Evolutionary conservation across 2,113 vertebrate genomes (phyloP).

Genomic region (Malaclemys terrapin): DNA sequence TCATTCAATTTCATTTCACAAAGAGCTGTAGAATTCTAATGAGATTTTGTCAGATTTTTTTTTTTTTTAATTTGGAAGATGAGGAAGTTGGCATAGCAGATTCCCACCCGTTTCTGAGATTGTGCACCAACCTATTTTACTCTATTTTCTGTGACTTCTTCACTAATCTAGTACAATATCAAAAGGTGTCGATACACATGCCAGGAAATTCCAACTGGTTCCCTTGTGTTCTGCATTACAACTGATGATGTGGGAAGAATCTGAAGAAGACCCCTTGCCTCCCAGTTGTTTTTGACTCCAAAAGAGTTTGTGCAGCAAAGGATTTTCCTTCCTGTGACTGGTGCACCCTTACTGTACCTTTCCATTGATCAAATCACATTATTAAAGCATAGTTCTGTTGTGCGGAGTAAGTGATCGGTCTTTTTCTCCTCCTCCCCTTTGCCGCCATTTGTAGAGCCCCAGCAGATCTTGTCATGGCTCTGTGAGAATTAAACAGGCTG

Average conservation of each 20-base stretch:
- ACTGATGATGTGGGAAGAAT: background rate
- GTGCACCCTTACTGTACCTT: background rate
- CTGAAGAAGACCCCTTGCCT: background rate
- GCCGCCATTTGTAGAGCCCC: background rate
- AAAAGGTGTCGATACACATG: background rate
- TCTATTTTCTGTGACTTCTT: background rate
- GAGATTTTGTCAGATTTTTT: background rate
- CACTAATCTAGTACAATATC: background rate
- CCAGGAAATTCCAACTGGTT: rapidly evolving
- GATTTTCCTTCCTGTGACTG: background rate
- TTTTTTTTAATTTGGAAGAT: slow-evolving; percentile 12
- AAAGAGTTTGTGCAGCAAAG: background rate
- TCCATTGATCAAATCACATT: background rate
- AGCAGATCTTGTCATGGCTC: background rate
- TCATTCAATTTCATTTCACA: background rate
- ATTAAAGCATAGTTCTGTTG: background rate
- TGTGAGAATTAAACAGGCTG: background rate
- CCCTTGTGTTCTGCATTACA: background rate
- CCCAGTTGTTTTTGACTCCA: background rate
- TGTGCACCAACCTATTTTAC: background rate
- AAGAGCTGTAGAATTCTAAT: background rate
- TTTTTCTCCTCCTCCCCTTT: rapidly evolving
- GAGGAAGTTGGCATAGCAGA: background rate
- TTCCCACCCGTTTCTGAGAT: background rate
- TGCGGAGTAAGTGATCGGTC: background rate